Evolutionary conservation across 2,113 vertebrate genomes (phyloP).

Genomic region (Lamprologus lemairii): DNA sequence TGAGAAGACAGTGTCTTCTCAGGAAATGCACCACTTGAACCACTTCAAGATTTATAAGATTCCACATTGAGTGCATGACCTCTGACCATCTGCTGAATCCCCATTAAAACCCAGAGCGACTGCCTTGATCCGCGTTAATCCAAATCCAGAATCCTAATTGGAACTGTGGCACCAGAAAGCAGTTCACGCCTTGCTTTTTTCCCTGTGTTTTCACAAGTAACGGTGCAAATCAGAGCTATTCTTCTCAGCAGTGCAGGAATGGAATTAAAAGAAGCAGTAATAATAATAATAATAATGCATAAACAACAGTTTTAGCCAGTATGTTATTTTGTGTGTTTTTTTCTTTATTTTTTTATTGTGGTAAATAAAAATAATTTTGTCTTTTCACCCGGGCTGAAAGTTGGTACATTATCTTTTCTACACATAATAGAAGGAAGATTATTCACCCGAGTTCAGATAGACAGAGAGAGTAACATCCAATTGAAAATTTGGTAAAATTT

Average conservation of each 20-base stretch:
- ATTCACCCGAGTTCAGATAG: not conserved
- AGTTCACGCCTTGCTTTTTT: not conserved
- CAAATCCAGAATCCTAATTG: conserved; percentile 9
- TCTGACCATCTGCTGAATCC: not conserved
- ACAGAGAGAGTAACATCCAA: not conserved
- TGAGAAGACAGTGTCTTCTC: not conserved
- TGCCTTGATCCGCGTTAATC: conserved; percentile 1
- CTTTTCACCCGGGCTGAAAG: not conserved
- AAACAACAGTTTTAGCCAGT: not conserved
- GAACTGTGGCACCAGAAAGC: not conserved
- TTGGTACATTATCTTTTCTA: not conserved
- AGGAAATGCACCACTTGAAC: not conserved
- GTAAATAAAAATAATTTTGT: not conserved
- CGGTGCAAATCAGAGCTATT: not conserved
- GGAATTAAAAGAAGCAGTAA: not conserved
- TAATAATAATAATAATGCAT: not conserved
- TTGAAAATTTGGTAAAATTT: fast-evolving
- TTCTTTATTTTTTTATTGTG: not conserved
- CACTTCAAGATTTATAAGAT: not conserved
- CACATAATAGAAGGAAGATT: not conserved
- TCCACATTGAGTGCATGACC: not conserved
- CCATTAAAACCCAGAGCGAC: not conserved
- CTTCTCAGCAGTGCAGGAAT: not conserved
- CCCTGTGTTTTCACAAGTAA: not conserved
- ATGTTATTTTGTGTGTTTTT: not conserved